These are phyloP conservation scores for Chrysopilus asiliformis DNA, from an alignment of 2,888 invertebrate genomes.

Conservation along the genomic window DNA sequence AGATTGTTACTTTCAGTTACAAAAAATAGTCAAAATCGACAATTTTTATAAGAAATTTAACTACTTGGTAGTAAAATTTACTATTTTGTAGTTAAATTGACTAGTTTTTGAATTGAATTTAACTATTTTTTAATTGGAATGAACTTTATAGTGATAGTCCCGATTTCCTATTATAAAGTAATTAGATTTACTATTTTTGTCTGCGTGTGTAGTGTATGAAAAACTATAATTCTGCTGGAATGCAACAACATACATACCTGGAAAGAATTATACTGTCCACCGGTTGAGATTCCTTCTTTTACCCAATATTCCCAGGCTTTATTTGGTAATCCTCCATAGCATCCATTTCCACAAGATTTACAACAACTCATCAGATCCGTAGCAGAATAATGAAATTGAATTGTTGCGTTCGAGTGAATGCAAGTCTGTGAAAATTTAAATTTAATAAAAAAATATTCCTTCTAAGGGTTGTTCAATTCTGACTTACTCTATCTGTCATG, in stretches of 20 bases:
- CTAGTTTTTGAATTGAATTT: not conserved
- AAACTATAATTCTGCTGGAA: too few relatives aligned
- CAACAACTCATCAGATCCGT: slow-evolving; percentile 79
- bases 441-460: not conserved
- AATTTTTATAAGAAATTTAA: too few relatives aligned
- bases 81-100: too few relatives aligned
- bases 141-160: too few relatives aligned
- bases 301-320: slow-evolving; percentile 84
- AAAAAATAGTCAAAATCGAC: too few relatives aligned
- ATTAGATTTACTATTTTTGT: not conserved
- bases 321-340: slow-evolving; percentile 65
- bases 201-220: not conserved
- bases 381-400: slow-evolving; percentile 64
- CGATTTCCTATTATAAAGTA: too few relatives aligned
- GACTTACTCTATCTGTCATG: slow-evolving; percentile 67
- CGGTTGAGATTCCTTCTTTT: slow-evolving; percentile 71
- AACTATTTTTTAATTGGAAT: too few relatives aligned
- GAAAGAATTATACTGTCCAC: slow-evolving; percentile 62
- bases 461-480: not conserved
- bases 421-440: slow-evolving; percentile 41
- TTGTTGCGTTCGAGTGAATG: slow-evolving; percentile 59
- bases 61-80: too few relatives aligned
- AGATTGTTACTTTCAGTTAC: too few relatives aligned
- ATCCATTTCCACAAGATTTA: slow-evolving; percentile 62
- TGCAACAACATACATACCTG: too few relatives aligned